Evolutionary conservation across 2,888 invertebrate species (phyloP).

Genomic region (Caradrina clavipalpis): DNA sequence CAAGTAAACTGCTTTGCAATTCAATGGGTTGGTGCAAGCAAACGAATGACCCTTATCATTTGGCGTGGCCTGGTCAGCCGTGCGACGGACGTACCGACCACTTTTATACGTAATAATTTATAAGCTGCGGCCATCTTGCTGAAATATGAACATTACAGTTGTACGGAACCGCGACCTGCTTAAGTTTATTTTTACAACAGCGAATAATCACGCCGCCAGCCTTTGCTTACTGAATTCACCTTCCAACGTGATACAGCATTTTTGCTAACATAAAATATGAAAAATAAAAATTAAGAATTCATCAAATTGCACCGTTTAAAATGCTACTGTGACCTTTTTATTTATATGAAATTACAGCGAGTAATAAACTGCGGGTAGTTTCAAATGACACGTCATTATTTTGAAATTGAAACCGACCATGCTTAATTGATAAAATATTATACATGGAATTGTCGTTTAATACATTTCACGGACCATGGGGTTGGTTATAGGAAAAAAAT

Average conservation of each 20-base stretch:
- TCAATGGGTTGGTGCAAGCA: slow-evolving; percentile 80
- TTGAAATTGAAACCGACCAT: slow-evolving; percentile 84
- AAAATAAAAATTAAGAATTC: slow-evolving; percentile 68
- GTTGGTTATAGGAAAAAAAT: slow-evolving; percentile 84
- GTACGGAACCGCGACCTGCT: slow-evolving; percentile 54
- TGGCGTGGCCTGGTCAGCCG: slow-evolving; percentile 66
- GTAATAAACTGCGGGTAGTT: slow-evolving; percentile 80
- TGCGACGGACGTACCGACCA: slow-evolving; percentile 56
- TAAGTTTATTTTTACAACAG: slow-evolving; percentile 62
- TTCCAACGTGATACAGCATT: slow-evolving; percentile 31
- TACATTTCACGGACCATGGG: slow-evolving; percentile 86
- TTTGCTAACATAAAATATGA: slow-evolving; percentile 21
- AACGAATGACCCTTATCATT: slow-evolving; percentile 83
- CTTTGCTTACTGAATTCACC: slow-evolving; percentile 10
- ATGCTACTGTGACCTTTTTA: slow-evolving; percentile 75
- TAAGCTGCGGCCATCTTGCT: slow-evolving; percentile 65
- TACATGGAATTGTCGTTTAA: slow-evolving; percentile 81
- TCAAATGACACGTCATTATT: slow-evolving; percentile 81
- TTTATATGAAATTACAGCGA: slow-evolving; percentile 77
- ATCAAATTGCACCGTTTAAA: slow-evolving; percentile 73
- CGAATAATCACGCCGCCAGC: slow-evolving; percentile 19
- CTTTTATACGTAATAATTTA: slow-evolving; percentile 70
- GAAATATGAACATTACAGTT: slow-evolving; percentile 58
- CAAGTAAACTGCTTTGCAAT: slow-evolving; percentile 83
- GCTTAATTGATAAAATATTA: slow-evolving; percentile 88